Base-by-base conservation (phyloP, 2,113 vertebrate species). In the Chrysochloris asiatica region DNA sequence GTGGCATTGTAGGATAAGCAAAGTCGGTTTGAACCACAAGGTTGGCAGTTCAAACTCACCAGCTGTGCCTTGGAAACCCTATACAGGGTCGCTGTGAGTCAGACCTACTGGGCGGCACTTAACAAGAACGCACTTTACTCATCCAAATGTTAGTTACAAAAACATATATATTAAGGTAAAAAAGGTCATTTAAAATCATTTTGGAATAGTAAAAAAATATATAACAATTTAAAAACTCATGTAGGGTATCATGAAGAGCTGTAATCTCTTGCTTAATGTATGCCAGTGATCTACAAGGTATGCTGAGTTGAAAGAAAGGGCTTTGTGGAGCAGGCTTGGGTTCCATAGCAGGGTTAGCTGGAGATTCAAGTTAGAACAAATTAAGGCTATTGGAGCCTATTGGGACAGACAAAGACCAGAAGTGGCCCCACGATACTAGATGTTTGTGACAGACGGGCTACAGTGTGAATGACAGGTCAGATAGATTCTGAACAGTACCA, bases 191-290 rank as follows among this genome's bases (percentile, higher is more conserved):
- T 92, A 36, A 67, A 80, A 63, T 80, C 16, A 91, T 71, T 84
- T 88, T 59, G 38, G 22, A 83, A 77, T 92, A 86, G 11, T 41
- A 73, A 89, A 91, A 56, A 50, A 80, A 50, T 75, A 13, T 86
- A 75, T 76, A 80, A 72, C 17, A 17, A 16, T 83, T 89, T 95
- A 73, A 67, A 84, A 94, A 83, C 11, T 83, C 69, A 30, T 17
- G 1, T 92, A 65, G 67, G 26, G 6, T 89, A 61, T 41, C 48
- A 75, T 86, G 30, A 78, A 77, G 28, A 80, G 54, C n/a, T 48
- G 47, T 73, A 36, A 26, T 89, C 82, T 93, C 88, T 82, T 84
- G 73, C 45, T 36, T 36, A 52, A 79, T n/a, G 7, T 79, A 48
- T 59, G 41, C 21, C 16, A 30, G 54, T 94, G n/a, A 88, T 94